A percentile compares a stretch with the other conserved stretches of the same genome.
These are phyloP conservation scores for Cottoperca gobio DNA, from an alignment of 2,797 vertebrate species.

Conservation along the genomic window DNA sequence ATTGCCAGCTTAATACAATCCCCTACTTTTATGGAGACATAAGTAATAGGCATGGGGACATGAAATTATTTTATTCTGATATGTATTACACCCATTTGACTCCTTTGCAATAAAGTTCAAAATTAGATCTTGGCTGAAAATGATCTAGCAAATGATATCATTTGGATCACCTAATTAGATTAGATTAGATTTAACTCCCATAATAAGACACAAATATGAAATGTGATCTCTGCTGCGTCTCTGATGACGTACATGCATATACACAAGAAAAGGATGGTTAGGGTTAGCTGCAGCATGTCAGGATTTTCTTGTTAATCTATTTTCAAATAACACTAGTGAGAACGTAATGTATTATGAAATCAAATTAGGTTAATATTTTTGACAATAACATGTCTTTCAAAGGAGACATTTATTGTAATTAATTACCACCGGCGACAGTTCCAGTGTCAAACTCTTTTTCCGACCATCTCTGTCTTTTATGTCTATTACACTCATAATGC, in stretches of 20 bases:
- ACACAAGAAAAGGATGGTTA: neutral
- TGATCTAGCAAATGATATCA: slow-evolving; percentile 80
- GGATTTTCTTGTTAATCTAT: neutral
- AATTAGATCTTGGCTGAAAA: slow-evolving; percentile 83
- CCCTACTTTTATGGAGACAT: slow-evolving; percentile 79
- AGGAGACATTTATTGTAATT: neutral
- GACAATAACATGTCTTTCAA: neutral
- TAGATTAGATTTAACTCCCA: slow-evolving; percentile 56
- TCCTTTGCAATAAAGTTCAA: slow-evolving; percentile 84
- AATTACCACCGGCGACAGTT: too few relatives aligned
- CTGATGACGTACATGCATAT: neutral
- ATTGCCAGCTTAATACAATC: slow-evolving; percentile 85
- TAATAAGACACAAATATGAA: slow-evolving; percentile 36
- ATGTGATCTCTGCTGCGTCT: slow-evolving; percentile 2
- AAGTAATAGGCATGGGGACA: slow-evolving; percentile 83
- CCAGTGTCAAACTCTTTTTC: too few relatives aligned
- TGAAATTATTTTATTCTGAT: slow-evolving; percentile 86
- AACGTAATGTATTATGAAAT: neutral
- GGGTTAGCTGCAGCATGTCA: neutral
- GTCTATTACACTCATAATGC: too few relatives aligned
- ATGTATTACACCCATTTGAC: slow-evolving; percentile 85
- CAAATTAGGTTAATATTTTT: neutral
- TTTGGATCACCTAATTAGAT: slow-evolving; percentile 81
- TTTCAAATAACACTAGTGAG: neutral
- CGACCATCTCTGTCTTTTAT: too few relatives aligned